Evolutionary conservation across 2,888 invertebrate species (phyloP).

Genomic region (Xylota sylvarum): DNA sequence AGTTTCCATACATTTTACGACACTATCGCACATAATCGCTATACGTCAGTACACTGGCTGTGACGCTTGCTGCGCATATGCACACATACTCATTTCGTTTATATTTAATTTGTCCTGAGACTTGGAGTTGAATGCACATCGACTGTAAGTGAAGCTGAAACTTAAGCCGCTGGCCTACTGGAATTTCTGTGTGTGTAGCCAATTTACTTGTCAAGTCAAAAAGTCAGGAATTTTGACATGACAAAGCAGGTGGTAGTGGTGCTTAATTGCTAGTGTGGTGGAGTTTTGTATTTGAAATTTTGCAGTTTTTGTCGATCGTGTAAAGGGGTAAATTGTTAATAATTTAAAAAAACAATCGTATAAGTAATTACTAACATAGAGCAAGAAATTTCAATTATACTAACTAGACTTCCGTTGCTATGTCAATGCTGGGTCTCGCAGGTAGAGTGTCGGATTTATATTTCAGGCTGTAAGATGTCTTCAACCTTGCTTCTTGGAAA

Average conservation of each 20-base stretch:
- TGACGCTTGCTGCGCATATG: slow-evolving; percentile 49
- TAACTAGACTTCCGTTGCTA: no score
- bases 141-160: slow-evolving; percentile 34
- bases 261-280: slow-evolving; percentile 19
- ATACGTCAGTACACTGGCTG: slow-evolving; percentile 37
- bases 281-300: neutral
- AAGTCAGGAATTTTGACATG: slow-evolving; percentile 66
- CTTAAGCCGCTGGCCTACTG: slow-evolving; percentile 39
- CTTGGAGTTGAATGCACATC: slow-evolving; percentile 29
- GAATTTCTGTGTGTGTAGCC: slow-evolving; percentile 37
- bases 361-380: neutral
- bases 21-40: slow-evolving; percentile 52
- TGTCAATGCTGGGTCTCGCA: no score
- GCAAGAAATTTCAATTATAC: neutral
- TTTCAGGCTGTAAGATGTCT: no score
- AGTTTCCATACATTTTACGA: slow-evolving; percentile 30
- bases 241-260: slow-evolving; percentile 52
- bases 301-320: slow-evolving; percentile 1
- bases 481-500: no score
- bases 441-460: no score
- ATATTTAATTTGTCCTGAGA: slow-evolving; percentile 48
- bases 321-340: neutral
- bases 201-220: slow-evolving; percentile 60
- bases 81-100: slow-evolving; percentile 23
- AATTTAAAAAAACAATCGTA: neutral